phyloP scores from a whole-genome alignment of 2,797 vertebrate species.

The Pseudochirops cupreus region DNA sequence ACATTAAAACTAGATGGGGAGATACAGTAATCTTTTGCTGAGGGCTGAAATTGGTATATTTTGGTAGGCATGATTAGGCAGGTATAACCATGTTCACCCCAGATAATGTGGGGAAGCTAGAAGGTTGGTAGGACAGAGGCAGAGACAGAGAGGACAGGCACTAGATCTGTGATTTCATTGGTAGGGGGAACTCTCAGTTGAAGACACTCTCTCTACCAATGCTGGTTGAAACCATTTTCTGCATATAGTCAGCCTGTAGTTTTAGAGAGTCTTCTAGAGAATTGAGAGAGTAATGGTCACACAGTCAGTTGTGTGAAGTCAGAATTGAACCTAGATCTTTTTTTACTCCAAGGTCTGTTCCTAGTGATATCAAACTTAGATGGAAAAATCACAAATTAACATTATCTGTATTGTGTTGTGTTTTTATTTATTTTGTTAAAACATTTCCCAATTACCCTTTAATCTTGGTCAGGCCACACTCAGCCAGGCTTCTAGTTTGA shows the following conservation, averaged over 20 bases:
- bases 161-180: background rate
- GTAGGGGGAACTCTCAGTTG: background rate
- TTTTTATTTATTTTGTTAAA: background rate
- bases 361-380: background rate
- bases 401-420: background rate
- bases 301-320: background rate
- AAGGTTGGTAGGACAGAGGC: background rate
- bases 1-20: background rate
- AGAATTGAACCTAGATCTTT: background rate
- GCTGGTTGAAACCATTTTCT: background rate
- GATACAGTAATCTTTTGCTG: background rate
- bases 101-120: background rate
- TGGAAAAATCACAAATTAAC: background rate
- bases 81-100: background rate
- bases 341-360: background rate
- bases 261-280: background rate
- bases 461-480: background rate
- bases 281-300: background rate
- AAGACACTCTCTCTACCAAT: background rate
- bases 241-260: background rate
- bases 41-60: background rate
- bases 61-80: background rate
- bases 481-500: background rate
- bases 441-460: background rate
- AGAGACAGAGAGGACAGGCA: background rate